Base-by-base conservation (phyloP, 2,888 invertebrate genomes). In the Drosophila affinis region DNA sequence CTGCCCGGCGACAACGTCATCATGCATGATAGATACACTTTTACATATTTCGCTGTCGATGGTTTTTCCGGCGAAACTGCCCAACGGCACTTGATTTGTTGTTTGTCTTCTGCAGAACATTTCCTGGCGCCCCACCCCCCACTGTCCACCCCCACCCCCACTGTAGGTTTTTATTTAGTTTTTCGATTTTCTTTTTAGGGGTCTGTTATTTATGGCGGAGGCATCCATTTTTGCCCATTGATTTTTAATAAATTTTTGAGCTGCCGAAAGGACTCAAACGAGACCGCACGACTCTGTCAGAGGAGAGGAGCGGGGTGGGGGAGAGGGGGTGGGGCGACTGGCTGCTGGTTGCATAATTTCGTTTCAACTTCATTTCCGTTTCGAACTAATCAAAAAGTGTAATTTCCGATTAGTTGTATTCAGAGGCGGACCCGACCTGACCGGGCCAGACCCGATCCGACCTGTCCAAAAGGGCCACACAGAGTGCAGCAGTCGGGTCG, bases 301-400 rank as follows among this genome's bases (percentile, higher is more conserved):
- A 1, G 6, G 21, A 3, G 0, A 21, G 21, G 21, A 3, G 0
- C 3, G 21, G 39, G 62, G 68, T 5, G 14, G 6, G 14, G 5
- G 18, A 1, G 2, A 21, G 18, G 39, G 62, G 68, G 58, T 24
- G 3, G 72, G 2, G 18, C 1, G 49, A 29, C 49, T 18, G 61
- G 52, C 59, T 69, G 29, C 7, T 9, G 62, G 77, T 76, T 88
- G 84, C 90, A 91, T 92, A 92, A 92, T 92, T 92, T 91, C 91
- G 90, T 92, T 92, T 90, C 89, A 90, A 88, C 87, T 92, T 91
- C 91, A 92, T 92, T 92, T 92, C 92, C 92, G 90, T 88, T 91
- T 87, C 86, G 89, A 90, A 91, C 91, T 92, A 92, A 92, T 92
- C 91, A 92, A 91, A 91, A 91, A 92, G 88, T 91, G 92, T 91